Conservation (phyloP, 2,888 invertebrate genomes). For the Dysmachus trigonus region DNA sequence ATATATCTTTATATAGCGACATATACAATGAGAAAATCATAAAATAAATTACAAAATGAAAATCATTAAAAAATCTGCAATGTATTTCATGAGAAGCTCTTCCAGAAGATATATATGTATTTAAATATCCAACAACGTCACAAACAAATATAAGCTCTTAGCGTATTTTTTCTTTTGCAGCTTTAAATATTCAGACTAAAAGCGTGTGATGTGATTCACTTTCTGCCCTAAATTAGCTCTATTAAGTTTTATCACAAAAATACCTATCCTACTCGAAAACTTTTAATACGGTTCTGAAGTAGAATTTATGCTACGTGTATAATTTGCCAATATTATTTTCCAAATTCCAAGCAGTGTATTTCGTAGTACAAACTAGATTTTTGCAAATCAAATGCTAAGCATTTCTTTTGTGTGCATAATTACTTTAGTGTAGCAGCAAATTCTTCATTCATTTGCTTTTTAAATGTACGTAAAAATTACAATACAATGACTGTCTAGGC, state of each 20-base stretch:
- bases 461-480: neutral
- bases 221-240: neutral
- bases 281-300: neutral
- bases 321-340: neutral
- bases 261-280: neutral
- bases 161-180: neutral
- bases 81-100: neutral
- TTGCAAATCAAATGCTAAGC: neutral
- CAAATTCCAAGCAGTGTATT: neutral
- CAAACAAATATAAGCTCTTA: neutral
- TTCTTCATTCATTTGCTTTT: neutral
- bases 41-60: neutral
- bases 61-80: neutral
- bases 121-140: neutral
- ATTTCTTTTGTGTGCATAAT: neutral
- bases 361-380: neutral
- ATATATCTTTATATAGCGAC: slow-evolving; percentile 49
- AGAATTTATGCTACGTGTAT: neutral
- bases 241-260: neutral
- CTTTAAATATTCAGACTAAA: neutral
- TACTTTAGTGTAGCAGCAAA: neutral
- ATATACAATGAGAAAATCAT: neutral
- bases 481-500: neutral
- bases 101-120: neutral
- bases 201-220: neutral